These are phyloP conservation scores for Taxidea taxus DNA, from an alignment of 2,113 vertebrate species.

Conservation along the genomic window DNA sequence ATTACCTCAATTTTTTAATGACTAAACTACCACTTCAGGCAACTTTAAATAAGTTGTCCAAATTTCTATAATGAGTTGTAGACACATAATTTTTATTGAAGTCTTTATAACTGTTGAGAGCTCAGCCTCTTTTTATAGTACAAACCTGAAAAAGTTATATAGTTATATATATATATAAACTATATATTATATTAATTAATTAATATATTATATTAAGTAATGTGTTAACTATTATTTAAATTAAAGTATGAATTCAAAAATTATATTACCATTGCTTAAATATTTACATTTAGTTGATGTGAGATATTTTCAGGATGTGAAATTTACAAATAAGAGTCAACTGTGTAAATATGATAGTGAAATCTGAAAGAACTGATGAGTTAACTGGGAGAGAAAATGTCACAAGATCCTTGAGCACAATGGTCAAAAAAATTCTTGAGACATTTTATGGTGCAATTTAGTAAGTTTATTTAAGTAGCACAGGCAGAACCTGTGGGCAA, in stretches of 20 bases:
- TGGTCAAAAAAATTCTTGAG: background rate
- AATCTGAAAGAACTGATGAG: background rate
- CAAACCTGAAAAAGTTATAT: background rate
- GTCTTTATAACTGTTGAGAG: background rate
- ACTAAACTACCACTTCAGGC: background rate
- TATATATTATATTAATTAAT: no score
- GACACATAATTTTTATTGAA: background rate
- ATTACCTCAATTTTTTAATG: background rate
- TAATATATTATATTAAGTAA: background rate
- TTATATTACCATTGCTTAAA: background rate
- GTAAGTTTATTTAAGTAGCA: background rate
- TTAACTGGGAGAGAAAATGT: background rate
- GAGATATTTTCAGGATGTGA: background rate
- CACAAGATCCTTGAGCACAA: background rate
- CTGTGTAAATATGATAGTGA: background rate
- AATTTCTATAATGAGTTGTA: background rate
- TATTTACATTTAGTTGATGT: background rate
- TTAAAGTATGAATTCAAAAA: background rate
- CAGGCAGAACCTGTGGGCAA: background rate
- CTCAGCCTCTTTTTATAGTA: background rate
- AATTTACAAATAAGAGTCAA: background rate
- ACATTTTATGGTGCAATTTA: background rate
- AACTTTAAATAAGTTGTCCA: background rate
- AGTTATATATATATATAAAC: no score
- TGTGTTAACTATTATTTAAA: background rate